A percentile compares a stretch with the other conserved stretches of the same genome.
Evolutionary conservation across 2,113 vertebrate genomes (phyloP).

Genomic region (Petroica traversi): DNA sequence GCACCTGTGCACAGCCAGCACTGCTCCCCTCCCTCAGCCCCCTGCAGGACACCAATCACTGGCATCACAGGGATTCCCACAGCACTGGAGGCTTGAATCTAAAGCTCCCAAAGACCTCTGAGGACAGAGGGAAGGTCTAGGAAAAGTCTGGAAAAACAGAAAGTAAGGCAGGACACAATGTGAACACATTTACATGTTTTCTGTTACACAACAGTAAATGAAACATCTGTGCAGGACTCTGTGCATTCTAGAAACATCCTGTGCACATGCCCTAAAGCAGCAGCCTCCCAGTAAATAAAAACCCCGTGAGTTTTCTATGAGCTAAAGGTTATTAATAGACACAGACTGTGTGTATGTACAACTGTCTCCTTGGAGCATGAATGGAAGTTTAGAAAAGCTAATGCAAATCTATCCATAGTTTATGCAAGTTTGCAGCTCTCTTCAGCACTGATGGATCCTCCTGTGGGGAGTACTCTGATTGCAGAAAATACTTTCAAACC

Average conservation of each 20-base stretch:
- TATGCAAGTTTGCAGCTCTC: neutral
- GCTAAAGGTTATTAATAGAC: neutral
- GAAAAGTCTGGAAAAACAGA: neutral
- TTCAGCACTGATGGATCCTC: neutral
- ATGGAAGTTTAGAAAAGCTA: neutral
- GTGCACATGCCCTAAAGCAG: neutral
- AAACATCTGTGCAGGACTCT: neutral
- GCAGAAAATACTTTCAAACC: neutral
- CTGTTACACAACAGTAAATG: neutral
- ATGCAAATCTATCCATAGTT: neutral
- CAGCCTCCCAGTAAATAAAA: neutral
- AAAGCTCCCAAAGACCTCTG: neutral
- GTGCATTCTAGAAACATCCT: neutral
- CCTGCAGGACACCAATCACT: neutral
- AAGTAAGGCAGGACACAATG: neutral
- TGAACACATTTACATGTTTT: neutral
- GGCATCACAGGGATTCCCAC: neutral
- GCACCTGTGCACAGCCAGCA: neutral
- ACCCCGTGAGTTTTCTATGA: neutral
- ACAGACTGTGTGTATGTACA: neutral
- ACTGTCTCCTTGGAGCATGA: neutral
- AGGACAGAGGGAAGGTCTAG: neutral
- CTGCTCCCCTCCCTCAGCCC: rapidly evolving
- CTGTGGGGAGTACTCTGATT: neutral
- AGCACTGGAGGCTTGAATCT: neutral